Evolutionary conservation across 2,113 vertebrate species (phyloP), one percentile per base, ranked within the genome.

Genomic region (Malurus alboscapulatus): DNA sequence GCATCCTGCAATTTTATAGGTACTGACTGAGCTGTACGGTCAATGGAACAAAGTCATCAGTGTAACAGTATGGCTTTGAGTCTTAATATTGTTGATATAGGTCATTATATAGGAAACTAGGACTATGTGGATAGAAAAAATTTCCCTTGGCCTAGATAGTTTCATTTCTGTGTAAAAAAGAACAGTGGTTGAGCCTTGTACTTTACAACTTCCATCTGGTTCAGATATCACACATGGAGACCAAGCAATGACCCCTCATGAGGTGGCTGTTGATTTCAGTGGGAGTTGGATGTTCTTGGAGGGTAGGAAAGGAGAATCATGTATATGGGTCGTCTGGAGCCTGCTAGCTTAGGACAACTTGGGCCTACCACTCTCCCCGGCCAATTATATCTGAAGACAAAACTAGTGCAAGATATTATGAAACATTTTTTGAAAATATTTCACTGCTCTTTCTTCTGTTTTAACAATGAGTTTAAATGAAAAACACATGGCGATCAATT

Each of bases 1-100:
- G 93, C 82, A 94, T 78, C 75, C 91, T 96, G 89, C 85, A 95
- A 88, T 95, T 95, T 97, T 93, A 91, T 95, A 91, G 59, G 68
- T 96, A 94, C 95, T 91, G 90, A 93, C 92, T 68, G 88, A 88
- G 36, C 79, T 66, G 67, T 91, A 78, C 44, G 85, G 71, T 77
- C 82, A 77, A 90, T 80, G 72, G 87, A 93, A 88, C 53, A 82
- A 76, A 96, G 81, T 95, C 88, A 94, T 90, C 81, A 73, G 67
- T 36, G 68, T 66, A 93, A 88, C 67, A 71, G 72, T 83, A 65
- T 19, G 85, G 92, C 65, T 92, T 67, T 48, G 65, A 92, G 79
- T 57, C 81, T 94, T 84, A 62, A 90, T 92, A 66, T 67, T 78
- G 38, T 59, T 94, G 80, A 92, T 95, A 91, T 40, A 92, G 82